These are phyloP conservation scores for Catharus fuscescens DNA, from an alignment of 2,113 vertebrate genomes.

Conservation along the genomic window DNA sequence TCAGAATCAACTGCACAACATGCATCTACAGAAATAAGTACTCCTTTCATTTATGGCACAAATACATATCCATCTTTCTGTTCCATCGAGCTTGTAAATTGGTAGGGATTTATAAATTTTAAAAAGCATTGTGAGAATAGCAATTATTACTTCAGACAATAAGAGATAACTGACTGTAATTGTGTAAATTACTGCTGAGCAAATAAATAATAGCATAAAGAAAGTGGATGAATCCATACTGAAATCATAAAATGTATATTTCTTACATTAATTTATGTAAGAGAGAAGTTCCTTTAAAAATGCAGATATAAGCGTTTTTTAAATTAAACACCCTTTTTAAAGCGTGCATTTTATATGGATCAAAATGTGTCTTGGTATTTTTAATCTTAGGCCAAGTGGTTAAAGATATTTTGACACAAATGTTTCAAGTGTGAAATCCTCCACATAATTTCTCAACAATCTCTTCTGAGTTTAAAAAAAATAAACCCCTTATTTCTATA, in stretches of 20 bases:
- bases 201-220: background rate
- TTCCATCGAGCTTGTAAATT: background rate
- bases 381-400: conserved; percentile 58
- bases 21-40: background rate
- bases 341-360: conserved; percentile 25
- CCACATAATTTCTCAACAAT: conserved; percentile 41
- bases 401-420: conserved; percentile 67
- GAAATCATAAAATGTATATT: background rate
- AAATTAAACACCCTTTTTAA: conserved; percentile 32
- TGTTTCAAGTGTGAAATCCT: conserved; percentile 65
- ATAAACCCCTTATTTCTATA: background rate
- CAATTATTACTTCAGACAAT: background rate
- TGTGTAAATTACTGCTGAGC: background rate
- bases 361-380: conserved; percentile 53
- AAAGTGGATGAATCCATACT: background rate
- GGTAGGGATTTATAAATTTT: background rate
- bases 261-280: conserved; percentile 11
- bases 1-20: background rate
- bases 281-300: conserved; percentile 2
- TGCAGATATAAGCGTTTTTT: conserved; percentile 35
- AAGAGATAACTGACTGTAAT: background rate
- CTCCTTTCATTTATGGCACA: background rate
- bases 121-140: background rate
- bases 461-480: conserved; percentile 18
- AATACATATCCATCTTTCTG: background rate